Evolutionary conservation across 2,888 invertebrate species (phyloP).

Genomic region (Tenthredo scrophulariae): DNA sequence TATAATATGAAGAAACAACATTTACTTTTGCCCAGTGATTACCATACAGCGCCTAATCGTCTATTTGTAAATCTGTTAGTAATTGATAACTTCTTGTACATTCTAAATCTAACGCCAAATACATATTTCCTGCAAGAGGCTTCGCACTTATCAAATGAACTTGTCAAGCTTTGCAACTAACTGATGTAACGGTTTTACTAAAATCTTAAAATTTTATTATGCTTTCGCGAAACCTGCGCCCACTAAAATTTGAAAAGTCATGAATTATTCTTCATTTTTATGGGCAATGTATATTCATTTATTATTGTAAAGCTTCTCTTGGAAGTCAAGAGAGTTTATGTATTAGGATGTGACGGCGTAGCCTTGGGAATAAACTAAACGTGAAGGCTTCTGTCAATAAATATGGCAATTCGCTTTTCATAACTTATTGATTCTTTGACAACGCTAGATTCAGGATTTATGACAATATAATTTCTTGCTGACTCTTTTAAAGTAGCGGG

Average conservation of each 20-base stretch:
- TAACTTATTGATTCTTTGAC: slow-evolving; percentile 18
- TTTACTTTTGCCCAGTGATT: slow-evolving; percentile 38
- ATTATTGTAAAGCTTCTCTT: not conserved
- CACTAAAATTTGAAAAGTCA: not conserved
- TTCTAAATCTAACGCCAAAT: slow-evolving; percentile 10
- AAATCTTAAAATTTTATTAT: not conserved
- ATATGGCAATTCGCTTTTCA: slow-evolving; percentile 3
- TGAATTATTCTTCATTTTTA: not conserved
- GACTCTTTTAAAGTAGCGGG: slow-evolving; percentile 24
- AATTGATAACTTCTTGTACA: slow-evolving; percentile 38
- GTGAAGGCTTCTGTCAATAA: not conserved
- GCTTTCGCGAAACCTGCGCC: not conserved
- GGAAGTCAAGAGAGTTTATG: not conserved
- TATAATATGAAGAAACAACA: not conserved
- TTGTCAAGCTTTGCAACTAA: not conserved
- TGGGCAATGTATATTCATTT: slow-evolving; percentile 7
- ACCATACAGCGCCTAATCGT: not conserved
- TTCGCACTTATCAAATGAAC: slow-evolving; percentile 8
- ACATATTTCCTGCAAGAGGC: slow-evolving; percentile 8
- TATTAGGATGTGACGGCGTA: slow-evolving; percentile 9
- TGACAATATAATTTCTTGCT: slow-evolving; percentile 19
- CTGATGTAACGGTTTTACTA: slow-evolving; percentile 10
- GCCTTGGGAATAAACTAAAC: slow-evolving; percentile 17
- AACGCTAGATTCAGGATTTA: slow-evolving; percentile 19
- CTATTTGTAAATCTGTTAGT: slow-evolving; percentile 28